A percentile compares a stretch with the other conserved stretches of the same genome.
These are phyloP conservation scores for Mactromeris polynyma DNA, from an alignment of 2,888 invertebrate species.

Conservation along the genomic window DNA sequence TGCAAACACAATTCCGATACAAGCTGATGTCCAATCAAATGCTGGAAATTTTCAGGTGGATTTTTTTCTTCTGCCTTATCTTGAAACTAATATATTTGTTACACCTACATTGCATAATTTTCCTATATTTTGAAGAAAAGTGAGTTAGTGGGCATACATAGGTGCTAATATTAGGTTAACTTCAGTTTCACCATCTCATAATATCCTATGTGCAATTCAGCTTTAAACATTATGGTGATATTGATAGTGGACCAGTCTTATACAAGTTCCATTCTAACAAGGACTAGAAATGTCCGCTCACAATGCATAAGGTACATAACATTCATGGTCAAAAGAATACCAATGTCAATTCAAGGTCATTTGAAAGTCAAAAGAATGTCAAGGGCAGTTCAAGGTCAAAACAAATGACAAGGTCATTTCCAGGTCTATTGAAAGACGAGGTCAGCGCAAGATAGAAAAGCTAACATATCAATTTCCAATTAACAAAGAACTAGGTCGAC, in stretches of 20 bases:
- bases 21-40: background rate
- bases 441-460: too few species aligned
- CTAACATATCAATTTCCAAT: too few species aligned
- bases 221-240: too few species aligned
- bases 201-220: background rate
- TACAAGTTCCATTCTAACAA: background rate
- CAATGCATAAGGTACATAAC: too few species aligned
- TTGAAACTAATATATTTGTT: background rate
- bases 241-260: too few species aligned
- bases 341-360: too few species aligned
- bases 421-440: too few species aligned
- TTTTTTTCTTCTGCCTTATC: background rate
- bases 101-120: slow-evolving; percentile 61
- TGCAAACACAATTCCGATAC: background rate
- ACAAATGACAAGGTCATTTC: too few species aligned
- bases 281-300: too few species aligned
- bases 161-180: slow-evolving; percentile 20
- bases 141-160: slow-evolving; percentile 42
- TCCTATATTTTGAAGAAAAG: slow-evolving; percentile 52
- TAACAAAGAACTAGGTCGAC: too few species aligned
- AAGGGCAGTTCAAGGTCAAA: background rate
- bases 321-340: too few species aligned
- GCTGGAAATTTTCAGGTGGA: background rate
- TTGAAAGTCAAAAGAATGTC: background rate
- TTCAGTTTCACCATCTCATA: background rate